A percentile compares a stretch with the other conserved stretches of the same genome.
Conservation (phyloP, 2,888 invertebrate genomes). For the Antheraea yamamai region DNA sequence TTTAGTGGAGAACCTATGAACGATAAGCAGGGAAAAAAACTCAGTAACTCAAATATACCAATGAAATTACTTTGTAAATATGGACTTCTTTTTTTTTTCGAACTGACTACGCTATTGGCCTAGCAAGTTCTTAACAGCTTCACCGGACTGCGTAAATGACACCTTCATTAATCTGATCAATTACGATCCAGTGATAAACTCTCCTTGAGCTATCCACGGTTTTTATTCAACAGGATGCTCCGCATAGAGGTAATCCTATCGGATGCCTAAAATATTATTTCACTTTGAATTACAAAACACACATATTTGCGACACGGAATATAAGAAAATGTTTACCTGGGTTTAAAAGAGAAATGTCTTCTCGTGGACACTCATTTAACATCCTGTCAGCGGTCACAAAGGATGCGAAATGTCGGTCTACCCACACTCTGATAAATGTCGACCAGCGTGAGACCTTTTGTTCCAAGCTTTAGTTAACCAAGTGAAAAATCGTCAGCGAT, state of each 20-base stretch:
- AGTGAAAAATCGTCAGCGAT: slow-evolving; percentile 35
- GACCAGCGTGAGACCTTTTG: slow-evolving; percentile 29
- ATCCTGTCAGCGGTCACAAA: slow-evolving; percentile 34
- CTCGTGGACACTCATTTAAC: slow-evolving; percentile 28
- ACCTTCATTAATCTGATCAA: too few species aligned
- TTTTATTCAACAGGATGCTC: not conserved
- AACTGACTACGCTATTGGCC: too few species aligned
- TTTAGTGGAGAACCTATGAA: too few species aligned
- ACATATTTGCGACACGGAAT: not conserved
- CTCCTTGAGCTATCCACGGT: not conserved
- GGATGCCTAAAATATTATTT: not conserved
- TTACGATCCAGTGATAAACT: not conserved
- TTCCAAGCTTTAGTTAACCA: slow-evolving; percentile 32
- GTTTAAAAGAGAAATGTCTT: slow-evolving; percentile 29
- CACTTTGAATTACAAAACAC: not conserved
- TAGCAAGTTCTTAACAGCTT: too few species aligned
- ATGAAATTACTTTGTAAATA: too few species aligned
- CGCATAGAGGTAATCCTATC: not conserved
- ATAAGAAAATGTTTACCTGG: slow-evolving; percentile 13
- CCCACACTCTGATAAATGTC: slow-evolving; percentile 35
- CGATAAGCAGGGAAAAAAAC: too few species aligned
- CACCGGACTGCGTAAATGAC: too few species aligned
- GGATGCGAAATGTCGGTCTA: slow-evolving; percentile 26
- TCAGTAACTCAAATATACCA: too few species aligned
- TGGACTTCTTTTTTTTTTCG: too few species aligned